Evolutionary conservation across 1,140 invertebrate species (phyloP).

Genomic region (Zaprionus taronus): DNA sequence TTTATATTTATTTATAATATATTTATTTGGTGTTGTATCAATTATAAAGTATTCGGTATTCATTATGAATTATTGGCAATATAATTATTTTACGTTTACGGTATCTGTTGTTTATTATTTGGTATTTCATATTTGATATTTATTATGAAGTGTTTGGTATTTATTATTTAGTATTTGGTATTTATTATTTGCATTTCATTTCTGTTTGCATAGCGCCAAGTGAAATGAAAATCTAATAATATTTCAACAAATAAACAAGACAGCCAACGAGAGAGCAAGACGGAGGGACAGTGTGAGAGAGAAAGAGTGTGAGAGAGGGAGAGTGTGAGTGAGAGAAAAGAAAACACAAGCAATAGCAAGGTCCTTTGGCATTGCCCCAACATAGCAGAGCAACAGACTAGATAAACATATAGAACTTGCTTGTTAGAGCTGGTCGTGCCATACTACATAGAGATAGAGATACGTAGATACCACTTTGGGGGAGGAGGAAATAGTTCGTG

Average conservation of each 20-base stretch:
- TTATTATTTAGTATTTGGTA: neutral
- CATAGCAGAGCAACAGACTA: neutral
- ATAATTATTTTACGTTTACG: too few species aligned
- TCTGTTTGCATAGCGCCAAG: constrained; percentile 38
- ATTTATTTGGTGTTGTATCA: too few species aligned
- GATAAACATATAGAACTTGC: constrained; percentile 3
- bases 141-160: neutral
- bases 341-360: constrained; percentile 2
- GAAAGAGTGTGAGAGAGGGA: neutral
- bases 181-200: constrained; percentile 68
- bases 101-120: neutral
- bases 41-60: too few species aligned
- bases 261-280: neutral
- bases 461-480: neutral
- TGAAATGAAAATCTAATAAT: constrained; percentile 59
- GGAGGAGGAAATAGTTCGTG: neutral
- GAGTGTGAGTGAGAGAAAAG: neutral
- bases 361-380: neutral
- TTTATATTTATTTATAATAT: too few species aligned
- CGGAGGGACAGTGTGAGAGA: neutral
- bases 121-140: neutral
- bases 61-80: too few species aligned
- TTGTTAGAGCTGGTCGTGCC: neutral
- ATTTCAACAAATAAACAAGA: constrained; percentile 64
- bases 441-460: neutral